These are phyloP conservation scores for Dorcus hopei DNA, from an alignment of 2,888 invertebrate genomes.

Conservation along the genomic window DNA sequence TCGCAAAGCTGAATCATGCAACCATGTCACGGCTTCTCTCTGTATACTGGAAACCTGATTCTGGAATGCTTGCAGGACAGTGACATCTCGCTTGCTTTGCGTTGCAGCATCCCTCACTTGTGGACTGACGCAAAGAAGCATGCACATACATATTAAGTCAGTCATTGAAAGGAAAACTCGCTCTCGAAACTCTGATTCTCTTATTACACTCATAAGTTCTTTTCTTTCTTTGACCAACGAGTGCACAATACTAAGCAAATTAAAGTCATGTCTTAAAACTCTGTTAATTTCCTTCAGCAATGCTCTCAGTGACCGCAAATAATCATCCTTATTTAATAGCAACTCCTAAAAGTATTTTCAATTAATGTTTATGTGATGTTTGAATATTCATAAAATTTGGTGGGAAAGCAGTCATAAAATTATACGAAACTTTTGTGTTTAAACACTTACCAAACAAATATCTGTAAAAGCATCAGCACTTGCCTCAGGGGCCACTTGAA, in stretches of 20 bases:
- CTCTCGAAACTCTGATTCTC: slow-evolving; percentile 71
- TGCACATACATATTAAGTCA: slow-evolving; percentile 82
- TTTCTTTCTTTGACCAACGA: slow-evolving; percentile 67
- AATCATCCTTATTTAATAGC: slow-evolving; percentile 84
- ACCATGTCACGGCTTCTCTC: slow-evolving; percentile 82
- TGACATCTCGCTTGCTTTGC: slow-evolving; percentile 51
- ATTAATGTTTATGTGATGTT: too few species aligned
- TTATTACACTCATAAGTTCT: slow-evolving; percentile 60
- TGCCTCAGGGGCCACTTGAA: slow-evolving; percentile 77
- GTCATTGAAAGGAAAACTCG: slow-evolving; percentile 79
- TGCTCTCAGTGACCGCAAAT: slow-evolving; percentile 79
- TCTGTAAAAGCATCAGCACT: slow-evolving; percentile 82
- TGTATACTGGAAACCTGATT: slow-evolving; percentile 63
- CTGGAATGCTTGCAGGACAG: slow-evolving; percentile 51
- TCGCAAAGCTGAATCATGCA: slow-evolving; percentile 76
- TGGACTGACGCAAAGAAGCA: slow-evolving; percentile 74
- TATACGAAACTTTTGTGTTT: neutral
- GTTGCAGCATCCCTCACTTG: slow-evolving; percentile 67
- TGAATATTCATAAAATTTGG: too few species aligned
- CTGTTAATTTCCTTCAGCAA: slow-evolving; percentile 87
- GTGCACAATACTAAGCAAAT: slow-evolving; percentile 74
- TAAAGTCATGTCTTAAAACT: slow-evolving; percentile 76
- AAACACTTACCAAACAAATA: slow-evolving; percentile 62
- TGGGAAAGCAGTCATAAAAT: neutral
- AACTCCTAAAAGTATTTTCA: slow-evolving; percentile 63